Base-by-base conservation (phyloP, 2,888 invertebrate species). In the Copidosoma aretas region DNA sequence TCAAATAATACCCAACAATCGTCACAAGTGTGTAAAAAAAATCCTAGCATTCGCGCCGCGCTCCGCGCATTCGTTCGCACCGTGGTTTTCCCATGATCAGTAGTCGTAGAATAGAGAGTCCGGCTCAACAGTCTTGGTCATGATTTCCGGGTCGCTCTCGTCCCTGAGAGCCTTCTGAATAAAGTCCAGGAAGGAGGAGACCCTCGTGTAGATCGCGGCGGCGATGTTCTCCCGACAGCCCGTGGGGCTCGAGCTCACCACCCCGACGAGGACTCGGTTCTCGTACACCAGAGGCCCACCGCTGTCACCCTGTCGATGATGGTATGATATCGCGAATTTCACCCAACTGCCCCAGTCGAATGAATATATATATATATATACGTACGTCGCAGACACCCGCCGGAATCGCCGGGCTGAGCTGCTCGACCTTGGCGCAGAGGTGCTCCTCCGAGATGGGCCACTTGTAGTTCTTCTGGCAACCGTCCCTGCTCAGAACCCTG, bases 321-420 rank as follows among this genome's bases (percentile, higher is more conserved):
- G 24, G 24, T 10, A 15, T 17, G 17, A 54, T n/a, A n/a, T n/a
- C n/a, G n/a, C n/a, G n/a, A n/a, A n/a, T n/a, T n/a, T n/a, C n/a
- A n/a, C n/a, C n/a, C n/a, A n/a, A n/a, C n/a, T n/a, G n/a, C n/a
- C n/a, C n/a, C n/a, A n/a, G n/a, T n/a, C n/a, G n/a, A n/a, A n/a
- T n/a, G n/a, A n/a, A n/a, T n/a, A n/a, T n/a, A n/a, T n/a, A n/a
- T n/a, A n/a, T n/a, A 24, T 21, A 12, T 46, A 3, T 46, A 60
- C 68, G 63, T 49, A 68, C 68, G 12, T 58, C 63, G 46, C 68
- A 68, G 32, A 68, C 19, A 10, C 68, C 68, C 15, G 63, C 63
- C 22, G 24, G 58, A 1, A 39, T 32, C 2, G 1, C 10, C 8
- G 15, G 8, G 2, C 25, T 10, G 8, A 49, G 53, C 10, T 63